Conservation (phyloP, 2,113 vertebrate genomes). For the human (Homo sapiens) region GRCh38 chr13:26943501-26944000, state of each 20-base stretch:
- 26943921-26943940: neutral
- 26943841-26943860: neutral
- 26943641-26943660: neutral
- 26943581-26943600: neutral
- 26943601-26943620: neutral
- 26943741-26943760: neutral
- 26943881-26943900: neutral
- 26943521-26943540: neutral
- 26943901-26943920: fast-evolving
- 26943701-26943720: too few species aligned
- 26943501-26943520: neutral
- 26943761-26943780: neutral
- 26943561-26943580: neutral
- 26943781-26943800: neutral
- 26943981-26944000: neutral
- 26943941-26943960: neutral
- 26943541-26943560: neutral
- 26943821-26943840: neutral
- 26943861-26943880: neutral
- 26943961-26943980: neutral
- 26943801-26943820: neutral
- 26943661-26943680: neutral
- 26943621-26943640: fast-evolving
- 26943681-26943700: too few species aligned
- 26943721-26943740: neutral